phyloP scores from a whole-genome alignment of 2,113 vertebrate genomes.

The Eolophus roseicapilla region DNA sequence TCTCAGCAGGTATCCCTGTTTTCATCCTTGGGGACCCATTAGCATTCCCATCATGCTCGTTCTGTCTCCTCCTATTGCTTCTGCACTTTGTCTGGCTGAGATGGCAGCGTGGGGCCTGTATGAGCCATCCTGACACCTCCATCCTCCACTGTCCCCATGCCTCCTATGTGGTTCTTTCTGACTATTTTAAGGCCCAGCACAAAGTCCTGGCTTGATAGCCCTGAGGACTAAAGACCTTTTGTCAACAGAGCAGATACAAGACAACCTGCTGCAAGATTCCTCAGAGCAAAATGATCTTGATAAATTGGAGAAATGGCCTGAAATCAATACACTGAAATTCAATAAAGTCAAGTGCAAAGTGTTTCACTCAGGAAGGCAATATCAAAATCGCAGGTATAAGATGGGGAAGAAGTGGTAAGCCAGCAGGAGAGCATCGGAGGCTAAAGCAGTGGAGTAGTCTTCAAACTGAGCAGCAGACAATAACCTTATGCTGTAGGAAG shows the following conservation, averaged over 20 bases:
- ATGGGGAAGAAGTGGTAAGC: not conserved
- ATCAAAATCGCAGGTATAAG: not conserved
- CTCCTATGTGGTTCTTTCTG: not conserved
- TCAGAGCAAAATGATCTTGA: constrained; percentile 61
- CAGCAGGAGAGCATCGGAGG: not conserved
- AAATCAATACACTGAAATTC: constrained; percentile 63
- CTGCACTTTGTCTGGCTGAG: not conserved
- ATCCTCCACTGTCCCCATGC: not conserved
- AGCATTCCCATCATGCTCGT: not conserved
- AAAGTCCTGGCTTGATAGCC: constrained; percentile 3
- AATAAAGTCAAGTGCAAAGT: constrained; percentile 60
- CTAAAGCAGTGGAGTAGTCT: not conserved
- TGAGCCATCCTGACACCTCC: not conserved
- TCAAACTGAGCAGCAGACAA: constrained; percentile 32
- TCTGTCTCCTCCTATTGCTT: not conserved
- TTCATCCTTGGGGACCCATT: not conserved
- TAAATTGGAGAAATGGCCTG: constrained; percentile 62
- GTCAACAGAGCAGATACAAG: constrained; percentile 43
- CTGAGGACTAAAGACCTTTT: constrained; percentile 32
- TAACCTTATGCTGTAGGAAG: constrained; percentile 3
- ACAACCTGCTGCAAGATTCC: constrained; percentile 48
- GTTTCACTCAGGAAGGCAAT: constrained; percentile 30
- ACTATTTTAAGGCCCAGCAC: constrained; percentile 13
- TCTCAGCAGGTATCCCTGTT: not conserved
- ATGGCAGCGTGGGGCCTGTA: not conserved